A percentile compares a stretch with the other conserved stretches of the same genome.
Evolutionary conservation across 2,797 vertebrate genomes (phyloP).

Genomic region (Sebastes taczanowskii): DNA sequence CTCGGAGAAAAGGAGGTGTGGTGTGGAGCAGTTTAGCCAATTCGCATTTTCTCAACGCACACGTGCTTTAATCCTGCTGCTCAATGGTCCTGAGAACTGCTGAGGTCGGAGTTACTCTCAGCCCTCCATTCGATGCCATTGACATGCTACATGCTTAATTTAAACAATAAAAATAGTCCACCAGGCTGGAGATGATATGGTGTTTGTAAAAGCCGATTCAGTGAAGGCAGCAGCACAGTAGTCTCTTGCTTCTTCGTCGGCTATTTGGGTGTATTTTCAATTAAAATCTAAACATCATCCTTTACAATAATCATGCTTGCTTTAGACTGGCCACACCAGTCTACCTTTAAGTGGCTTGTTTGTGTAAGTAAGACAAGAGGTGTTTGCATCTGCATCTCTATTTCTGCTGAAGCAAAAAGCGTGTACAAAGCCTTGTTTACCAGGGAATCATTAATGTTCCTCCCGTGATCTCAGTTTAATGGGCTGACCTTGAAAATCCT

Average conservation of each 20-base stretch:
- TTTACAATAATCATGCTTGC: constrained; percentile 17
- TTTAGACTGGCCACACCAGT: constrained; percentile 27
- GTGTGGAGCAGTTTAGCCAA: constrained; percentile 28
- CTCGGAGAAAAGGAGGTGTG: constrained; percentile 21
- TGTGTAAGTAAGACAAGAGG: not conserved
- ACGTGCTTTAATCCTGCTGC: constrained; percentile 57
- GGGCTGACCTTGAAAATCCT: constrained; percentile 43
- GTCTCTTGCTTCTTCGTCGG: constrained; percentile 36
- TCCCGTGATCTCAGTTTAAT: constrained; percentile 14
- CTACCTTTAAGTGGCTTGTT: constrained; percentile 30
- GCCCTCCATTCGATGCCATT: constrained; percentile 23
- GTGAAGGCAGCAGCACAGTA: constrained; percentile 8
- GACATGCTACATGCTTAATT: constrained; percentile 47
- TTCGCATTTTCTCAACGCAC: constrained; percentile 56
- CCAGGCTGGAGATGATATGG: constrained; percentile 29
- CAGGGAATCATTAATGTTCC: constrained; percentile 21
- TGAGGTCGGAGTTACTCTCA: constrained; percentile 51
- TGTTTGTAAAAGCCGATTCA: constrained; percentile 24
- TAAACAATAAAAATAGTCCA: constrained; percentile 33
- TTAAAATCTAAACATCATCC: constrained; percentile 50
- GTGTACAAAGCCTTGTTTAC: not conserved
- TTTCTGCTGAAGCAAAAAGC: constrained; percentile 1
- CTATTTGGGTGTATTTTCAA: constrained; percentile 51
- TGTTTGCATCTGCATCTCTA: constrained; percentile 5
- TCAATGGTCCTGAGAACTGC: constrained; percentile 54